Evolutionary conservation across 2,797 vertebrate species (phyloP), one percentile per base, ranked within the genome.

Genomic region (Mus spretus): DNA sequence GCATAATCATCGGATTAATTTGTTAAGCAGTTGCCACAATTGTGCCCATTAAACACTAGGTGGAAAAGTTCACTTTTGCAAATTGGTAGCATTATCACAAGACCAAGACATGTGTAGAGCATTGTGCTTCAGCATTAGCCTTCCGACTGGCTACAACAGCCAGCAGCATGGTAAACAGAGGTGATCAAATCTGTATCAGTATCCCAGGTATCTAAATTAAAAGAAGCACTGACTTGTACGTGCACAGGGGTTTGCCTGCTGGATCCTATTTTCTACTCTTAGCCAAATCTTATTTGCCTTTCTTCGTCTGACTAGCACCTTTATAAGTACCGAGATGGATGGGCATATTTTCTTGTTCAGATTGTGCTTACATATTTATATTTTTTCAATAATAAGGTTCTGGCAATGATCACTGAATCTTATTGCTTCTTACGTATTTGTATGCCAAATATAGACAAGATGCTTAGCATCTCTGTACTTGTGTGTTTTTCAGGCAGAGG

Each of bases 401-500:
- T 78, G 37, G n/a, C 5, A 83, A 2, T 85, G 85, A 93, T 88
- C 85, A 44, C 20, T 20, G 31, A 86, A 59, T 67, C 15, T 93
- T 77, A 83, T 13, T 84, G 61, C 72, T 93, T 87, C 44, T 70
- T 81, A 55, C 1, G n/a, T 83, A 37, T 94, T 84, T 86, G 63
- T 34, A 20, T 89, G 87, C 9, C 93, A 90, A 81, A 91, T 67
- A 20, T 13, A 94, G 67, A 34, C 26, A 89, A 53, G n/a, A 53
- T 78, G 13, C 63, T 97, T 77, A 96, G 31, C 12, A 83, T 94
- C 59, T 94, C 61, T 96, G 72, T 67, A 50, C 87, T 98, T 92
- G 89, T 96, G 96, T 93, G 93, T 96, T 98, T 98, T 98, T 94
- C 98, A 99, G 99, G 98, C 99, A 91, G 99, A 99, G 98, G 99